A percentile compares a stretch with the other conserved stretches of the same genome.
phyloP scores from a whole-genome alignment of 2,797 vertebrate species.

The Rhinatrema bivittatum region DNA sequence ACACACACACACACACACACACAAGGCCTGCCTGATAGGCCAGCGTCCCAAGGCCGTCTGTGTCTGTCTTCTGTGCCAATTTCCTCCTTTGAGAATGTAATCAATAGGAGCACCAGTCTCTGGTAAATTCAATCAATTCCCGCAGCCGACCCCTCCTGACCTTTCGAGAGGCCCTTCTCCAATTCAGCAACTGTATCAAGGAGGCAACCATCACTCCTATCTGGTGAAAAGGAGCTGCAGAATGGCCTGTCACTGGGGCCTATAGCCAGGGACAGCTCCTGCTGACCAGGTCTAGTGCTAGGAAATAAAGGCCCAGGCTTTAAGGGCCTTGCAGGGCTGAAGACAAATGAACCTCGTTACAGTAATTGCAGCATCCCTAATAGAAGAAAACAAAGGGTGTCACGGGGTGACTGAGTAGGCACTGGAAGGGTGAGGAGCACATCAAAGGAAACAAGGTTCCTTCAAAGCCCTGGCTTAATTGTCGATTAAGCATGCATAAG shows the following conservation, averaged over 20 bases:
- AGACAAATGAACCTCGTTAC: constrained; percentile 88
- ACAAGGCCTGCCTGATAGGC: neutral
- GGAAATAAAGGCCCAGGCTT: constrained; percentile 58
- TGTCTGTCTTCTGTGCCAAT: constrained; percentile 20
- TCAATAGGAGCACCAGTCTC: constrained; percentile 59
- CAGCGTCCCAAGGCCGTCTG: constrained; percentile 12
- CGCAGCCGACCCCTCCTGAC: constrained; percentile 62
- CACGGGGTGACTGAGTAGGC: constrained; percentile 65
- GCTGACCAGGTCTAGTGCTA: constrained; percentile 64
- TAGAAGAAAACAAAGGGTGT: constrained; percentile 81
- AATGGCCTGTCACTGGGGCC: constrained; percentile 56
- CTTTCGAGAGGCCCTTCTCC: constrained; percentile 59
- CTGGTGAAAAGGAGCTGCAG: constrained; percentile 62
- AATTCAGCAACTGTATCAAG: constrained; percentile 38
- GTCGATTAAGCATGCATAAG: constrained; percentile 97
- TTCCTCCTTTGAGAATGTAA: constrained; percentile 32
- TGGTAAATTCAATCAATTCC: constrained; percentile 52
- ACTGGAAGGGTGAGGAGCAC: constrained; percentile 70
- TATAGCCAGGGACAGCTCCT: constrained; percentile 75
- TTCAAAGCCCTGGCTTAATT: constrained; percentile 85
- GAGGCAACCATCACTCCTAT: constrained; percentile 79
- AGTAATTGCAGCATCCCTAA: constrained; percentile 81
- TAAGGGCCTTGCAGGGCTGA: constrained; percentile 62
- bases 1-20: no score
- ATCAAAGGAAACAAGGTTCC: constrained; percentile 73